A percentile compares a stretch with the other conserved stretches of the same genome.
These are phyloP conservation scores for Platygyra sinensis DNA, from an alignment of 64 coral and sea anemone species.

Conservation along the genomic window DNA sequence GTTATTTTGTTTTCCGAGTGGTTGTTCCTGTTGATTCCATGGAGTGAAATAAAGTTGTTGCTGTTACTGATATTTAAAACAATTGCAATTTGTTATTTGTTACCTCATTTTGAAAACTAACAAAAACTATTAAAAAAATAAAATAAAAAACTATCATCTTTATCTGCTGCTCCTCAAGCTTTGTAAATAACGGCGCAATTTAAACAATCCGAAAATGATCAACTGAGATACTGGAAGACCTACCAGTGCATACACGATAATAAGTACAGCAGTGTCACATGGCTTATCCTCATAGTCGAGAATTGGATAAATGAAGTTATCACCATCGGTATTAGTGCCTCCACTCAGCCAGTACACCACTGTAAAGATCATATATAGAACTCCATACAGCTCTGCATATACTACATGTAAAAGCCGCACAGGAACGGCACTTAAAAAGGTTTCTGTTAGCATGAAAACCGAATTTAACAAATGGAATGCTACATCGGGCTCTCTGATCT, in stretches of 20 bases:
- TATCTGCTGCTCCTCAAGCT: neutral
- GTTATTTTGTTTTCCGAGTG: too few relatives aligned
- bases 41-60: too few relatives aligned
- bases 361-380: constrained; percentile 49
- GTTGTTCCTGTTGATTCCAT: too few relatives aligned
- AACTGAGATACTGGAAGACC: constrained; percentile 60
- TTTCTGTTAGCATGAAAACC: constrained; percentile 71
- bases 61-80: too few relatives aligned
- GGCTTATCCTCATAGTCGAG: constrained; percentile 57
- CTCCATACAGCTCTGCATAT: constrained; percentile 60
- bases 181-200: constrained; percentile 19
- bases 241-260: constrained; percentile 17
- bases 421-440: constrained; percentile 59
- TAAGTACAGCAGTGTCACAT: constrained; percentile 3
- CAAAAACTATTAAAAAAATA: too few relatives aligned
- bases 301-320: constrained; percentile 58
- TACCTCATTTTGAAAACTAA: too few relatives aligned
- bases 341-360: constrained; percentile 70
- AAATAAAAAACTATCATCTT: too few relatives aligned
- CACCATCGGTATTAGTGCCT: constrained; percentile 38
- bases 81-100: too few relatives aligned
- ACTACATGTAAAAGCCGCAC: constrained; percentile 57
- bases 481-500: constrained; percentile 41
- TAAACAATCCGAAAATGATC: constrained; percentile 53
- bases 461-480: constrained; percentile 72